Evolutionary conservation across 1,140 invertebrate genomes (phyloP).

Genomic region (Caenorhabditis elegans): DNA sequence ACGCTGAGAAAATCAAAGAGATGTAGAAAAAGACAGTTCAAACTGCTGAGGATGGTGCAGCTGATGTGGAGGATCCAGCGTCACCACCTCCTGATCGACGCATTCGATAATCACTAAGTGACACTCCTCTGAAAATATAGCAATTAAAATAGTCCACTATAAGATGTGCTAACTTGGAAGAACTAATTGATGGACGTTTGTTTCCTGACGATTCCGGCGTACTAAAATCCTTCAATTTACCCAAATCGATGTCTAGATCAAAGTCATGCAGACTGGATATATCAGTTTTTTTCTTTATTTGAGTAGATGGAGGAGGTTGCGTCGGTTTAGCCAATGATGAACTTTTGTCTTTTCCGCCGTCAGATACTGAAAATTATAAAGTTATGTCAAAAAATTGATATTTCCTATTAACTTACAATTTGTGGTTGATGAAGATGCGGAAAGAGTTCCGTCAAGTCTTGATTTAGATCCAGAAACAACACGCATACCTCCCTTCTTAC

Average conservation of each 20-base stretch:
- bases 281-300: neutral
- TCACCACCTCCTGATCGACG: neutral
- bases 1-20: neutral
- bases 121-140: neutral
- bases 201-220: neutral
- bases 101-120: neutral
- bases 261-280: constrained; percentile 18
- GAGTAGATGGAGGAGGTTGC: neutral
- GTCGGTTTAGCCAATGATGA: neutral
- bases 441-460: neutral
- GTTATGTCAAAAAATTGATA: neutral
- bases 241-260: neutral
- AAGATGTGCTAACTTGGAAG: neutral
- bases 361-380: neutral
- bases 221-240: neutral
- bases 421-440: neutral
- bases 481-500: constrained; percentile 16
- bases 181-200: neutral
- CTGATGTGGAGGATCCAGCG: neutral
- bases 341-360: neutral
- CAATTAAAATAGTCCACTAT: neutral
- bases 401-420: neutral
- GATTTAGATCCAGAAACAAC: neutral
- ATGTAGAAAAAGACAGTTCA: neutral
- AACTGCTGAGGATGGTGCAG: neutral